Percentiles rank a stretch among this genome's conserved stretches.
Evolutionary conservation across 2,113 vertebrate genomes (phyloP).

Genomic region (Mystacornis crossleyi): DNA sequence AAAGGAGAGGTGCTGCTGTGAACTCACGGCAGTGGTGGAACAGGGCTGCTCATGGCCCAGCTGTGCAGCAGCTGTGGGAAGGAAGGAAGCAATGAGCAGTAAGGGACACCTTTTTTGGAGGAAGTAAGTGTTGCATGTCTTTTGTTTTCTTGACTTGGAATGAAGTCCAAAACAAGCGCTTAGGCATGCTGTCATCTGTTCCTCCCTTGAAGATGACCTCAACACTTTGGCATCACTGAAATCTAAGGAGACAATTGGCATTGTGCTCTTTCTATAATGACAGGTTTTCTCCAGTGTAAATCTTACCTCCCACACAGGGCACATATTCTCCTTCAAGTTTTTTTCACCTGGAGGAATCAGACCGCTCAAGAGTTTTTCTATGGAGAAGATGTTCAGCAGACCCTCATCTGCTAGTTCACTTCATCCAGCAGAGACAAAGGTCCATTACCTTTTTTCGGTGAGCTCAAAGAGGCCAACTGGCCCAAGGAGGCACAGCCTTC

Average conservation of each 20-base stretch:
- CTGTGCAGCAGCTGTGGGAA: not conserved
- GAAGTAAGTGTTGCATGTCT: not conserved
- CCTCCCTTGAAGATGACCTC: not conserved
- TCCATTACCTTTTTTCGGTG: not conserved
- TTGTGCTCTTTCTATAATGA: not conserved
- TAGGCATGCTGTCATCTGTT: not conserved
- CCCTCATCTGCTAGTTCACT: not conserved
- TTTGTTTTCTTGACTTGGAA: not conserved
- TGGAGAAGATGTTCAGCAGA: not conserved
- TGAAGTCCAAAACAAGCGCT: not conserved
- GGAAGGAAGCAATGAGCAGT: not conserved
- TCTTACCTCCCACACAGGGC: not conserved
- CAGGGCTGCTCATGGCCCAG: rapidly evolving
- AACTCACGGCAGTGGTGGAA: rapidly evolving
- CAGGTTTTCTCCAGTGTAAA: not conserved
- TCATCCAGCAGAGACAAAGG: not conserved
- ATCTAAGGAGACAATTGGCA: not conserved
- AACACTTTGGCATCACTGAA: not conserved
- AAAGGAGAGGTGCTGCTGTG: not conserved
- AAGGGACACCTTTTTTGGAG: not conserved
- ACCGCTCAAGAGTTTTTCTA: not conserved
- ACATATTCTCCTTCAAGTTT: not conserved
- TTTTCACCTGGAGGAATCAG: not conserved
- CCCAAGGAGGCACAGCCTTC: not conserved
- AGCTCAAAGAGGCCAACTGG: not conserved